A percentile compares a stretch with the other conserved stretches of the same genome.
Conservation (phyloP, 2,113 vertebrate species). For the Colius striatus region DNA sequence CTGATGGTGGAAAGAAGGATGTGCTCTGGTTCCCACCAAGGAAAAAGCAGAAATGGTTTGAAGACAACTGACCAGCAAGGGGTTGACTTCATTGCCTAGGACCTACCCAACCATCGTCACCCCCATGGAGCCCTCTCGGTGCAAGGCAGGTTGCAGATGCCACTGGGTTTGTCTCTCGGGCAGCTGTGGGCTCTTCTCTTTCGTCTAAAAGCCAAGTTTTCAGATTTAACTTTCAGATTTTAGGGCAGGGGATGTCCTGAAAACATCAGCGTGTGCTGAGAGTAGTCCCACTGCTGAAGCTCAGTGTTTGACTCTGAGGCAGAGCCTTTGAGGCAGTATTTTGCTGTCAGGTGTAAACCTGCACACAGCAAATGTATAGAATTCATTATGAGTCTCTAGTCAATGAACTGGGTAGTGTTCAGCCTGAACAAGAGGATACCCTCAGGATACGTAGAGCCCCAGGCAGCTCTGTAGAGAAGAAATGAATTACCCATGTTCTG, state of each 20-base stretch:
- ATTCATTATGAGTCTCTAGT: neutral
- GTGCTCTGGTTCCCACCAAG: accelerated
- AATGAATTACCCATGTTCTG: too few species aligned
- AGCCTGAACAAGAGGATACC: neutral
- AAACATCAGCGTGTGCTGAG: neutral
- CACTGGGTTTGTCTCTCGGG: neutral
- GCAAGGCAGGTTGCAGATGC: neutral
- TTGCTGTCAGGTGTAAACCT: neutral
- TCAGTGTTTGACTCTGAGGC: too few species aligned
- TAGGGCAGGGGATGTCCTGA: neutral
- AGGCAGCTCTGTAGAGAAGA: neutral
- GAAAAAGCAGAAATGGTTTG: neutral
- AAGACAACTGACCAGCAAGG: neutral
- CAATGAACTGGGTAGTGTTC: neutral
- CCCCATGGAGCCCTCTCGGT: neutral
- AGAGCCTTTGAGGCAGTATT: neutral
- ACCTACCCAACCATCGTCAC: neutral
- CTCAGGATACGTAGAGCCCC: too few species aligned
- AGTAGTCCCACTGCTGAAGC: neutral
- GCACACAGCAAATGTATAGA: too few species aligned
- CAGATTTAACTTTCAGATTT: neutral
- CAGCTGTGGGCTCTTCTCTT: neutral
- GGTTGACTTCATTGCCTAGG: accelerated
- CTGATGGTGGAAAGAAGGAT: accelerated
- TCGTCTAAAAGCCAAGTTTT: neutral